These are phyloP conservation scores for Dascillus cervinus DNA, from an alignment of 2,888 invertebrate species.

Conservation along the genomic window DNA sequence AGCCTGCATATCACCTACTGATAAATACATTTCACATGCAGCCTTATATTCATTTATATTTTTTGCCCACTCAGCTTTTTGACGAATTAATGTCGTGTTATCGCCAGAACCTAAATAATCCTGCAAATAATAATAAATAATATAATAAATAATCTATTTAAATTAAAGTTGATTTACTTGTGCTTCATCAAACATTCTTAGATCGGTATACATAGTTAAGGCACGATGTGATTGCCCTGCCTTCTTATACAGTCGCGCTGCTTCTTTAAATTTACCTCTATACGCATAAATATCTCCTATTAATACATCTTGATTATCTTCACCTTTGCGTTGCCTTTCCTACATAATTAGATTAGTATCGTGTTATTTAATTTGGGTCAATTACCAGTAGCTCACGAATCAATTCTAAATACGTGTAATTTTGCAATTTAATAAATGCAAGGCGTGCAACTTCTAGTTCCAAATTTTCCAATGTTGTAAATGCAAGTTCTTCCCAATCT, in stretches of 20 bases:
- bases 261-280: constrained; percentile 81
- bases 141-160: too few species aligned
- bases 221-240: constrained; percentile 79
- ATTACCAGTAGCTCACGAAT: constrained; percentile 71
- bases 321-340: constrained; percentile 51
- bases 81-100: constrained; percentile 73
- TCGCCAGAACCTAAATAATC: constrained; percentile 62
- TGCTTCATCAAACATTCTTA: constrained; percentile 96
- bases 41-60: constrained; percentile 91
- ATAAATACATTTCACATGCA: constrained; percentile 91
- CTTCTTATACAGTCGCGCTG: constrained; percentile 82
- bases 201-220: constrained; percentile 89
- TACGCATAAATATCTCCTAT: constrained; percentile 77
- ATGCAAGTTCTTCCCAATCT: constrained; percentile 91
- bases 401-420: constrained; percentile 78
- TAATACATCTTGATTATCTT: constrained; percentile 55
- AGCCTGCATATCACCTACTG: constrained; percentile 83
- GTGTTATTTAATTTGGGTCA: too few species aligned
- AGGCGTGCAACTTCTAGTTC: constrained; percentile 81
- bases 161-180: too few species aligned
- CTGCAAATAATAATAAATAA: constrained; percentile 32
- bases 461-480: constrained; percentile 77
- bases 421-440: constrained; percentile 82
- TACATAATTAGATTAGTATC: too few species aligned
- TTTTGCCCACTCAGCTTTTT: constrained; percentile 96